Evolutionary conservation across 2,113 vertebrate genomes (phyloP).

Genomic region (Callopanchax toddi): DNA sequence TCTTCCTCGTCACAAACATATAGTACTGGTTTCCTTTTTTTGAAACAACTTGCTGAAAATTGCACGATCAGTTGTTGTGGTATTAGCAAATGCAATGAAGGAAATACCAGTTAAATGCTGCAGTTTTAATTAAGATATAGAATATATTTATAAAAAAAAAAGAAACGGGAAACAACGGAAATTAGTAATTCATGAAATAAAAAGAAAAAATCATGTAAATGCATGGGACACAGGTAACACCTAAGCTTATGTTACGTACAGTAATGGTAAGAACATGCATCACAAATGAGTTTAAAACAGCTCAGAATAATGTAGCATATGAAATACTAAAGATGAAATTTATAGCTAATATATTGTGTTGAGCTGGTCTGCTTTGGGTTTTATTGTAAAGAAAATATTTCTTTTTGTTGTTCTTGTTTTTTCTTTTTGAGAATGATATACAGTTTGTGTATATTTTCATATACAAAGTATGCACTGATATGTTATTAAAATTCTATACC

Average conservation of each 20-base stretch:
- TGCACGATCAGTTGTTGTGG: slow-evolving; percentile 87
- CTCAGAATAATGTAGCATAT: slow-evolving; percentile 82
- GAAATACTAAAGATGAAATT: slow-evolving; percentile 82
- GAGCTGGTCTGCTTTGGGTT: slow-evolving; percentile 89
- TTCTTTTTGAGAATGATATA: slow-evolving; percentile 90
- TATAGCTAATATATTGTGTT: slow-evolving; percentile 97
- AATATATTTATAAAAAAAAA: slow-evolving; percentile 78
- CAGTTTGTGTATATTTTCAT: slow-evolving; percentile 97
- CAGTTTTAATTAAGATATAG: slow-evolving; percentile 92
- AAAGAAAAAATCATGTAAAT: slow-evolving; percentile 70
- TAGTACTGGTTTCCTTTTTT: slow-evolving; percentile 80
- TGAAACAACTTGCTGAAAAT: slow-evolving; percentile 86
- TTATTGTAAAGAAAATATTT: slow-evolving; percentile 82
- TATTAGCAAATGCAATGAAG: slow-evolving; percentile 82
- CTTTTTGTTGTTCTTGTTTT: slow-evolving; percentile 64
- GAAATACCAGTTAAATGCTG: slow-evolving; percentile 91
- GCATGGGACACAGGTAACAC: slow-evolving; percentile 85
- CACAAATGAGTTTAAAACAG: slow-evolving; percentile 80
- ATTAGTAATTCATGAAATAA: slow-evolving; percentile 71
- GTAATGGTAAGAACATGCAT: slow-evolving; percentile 86
- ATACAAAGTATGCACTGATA: slow-evolving; percentile 97
- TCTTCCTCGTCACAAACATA: slow-evolving; percentile 84
- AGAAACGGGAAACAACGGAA: slow-evolving; percentile 60
- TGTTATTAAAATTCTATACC: slow-evolving; percentile 94
- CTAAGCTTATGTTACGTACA: slow-evolving; percentile 78